Evolutionary conservation across 2,113 vertebrate genomes (phyloP), one percentile per base, ranked within the genome.

Genomic region (Cacatua alba): DNA sequence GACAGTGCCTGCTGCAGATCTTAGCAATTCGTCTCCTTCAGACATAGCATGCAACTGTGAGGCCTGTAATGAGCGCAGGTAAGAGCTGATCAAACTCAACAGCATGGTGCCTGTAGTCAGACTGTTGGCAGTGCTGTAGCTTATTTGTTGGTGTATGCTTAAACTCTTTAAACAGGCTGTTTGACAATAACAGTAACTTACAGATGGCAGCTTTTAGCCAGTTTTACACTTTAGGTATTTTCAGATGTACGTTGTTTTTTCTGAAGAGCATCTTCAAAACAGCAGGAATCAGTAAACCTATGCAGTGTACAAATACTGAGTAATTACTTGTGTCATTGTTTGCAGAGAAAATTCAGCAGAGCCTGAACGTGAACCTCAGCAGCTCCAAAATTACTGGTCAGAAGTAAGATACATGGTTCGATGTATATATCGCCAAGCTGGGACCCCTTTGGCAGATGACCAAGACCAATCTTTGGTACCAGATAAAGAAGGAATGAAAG

Each of bases 301-400:
- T 23, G 39, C 3, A 6, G 33, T 60, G 6, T 46, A 35, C 31
- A 43, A 35, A 62, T 29, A 21, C 25, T 70, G 17, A 29, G 20
- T 79, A 71, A 91, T 81, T 55, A 6, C 59, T 92, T 91, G 57
- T 91, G 44, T 95, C 31, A 25, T 88, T 64, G 13, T 71, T 87
- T 63, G 23, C 97, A 99, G 99, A 96, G 99, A 99, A 96, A 98
- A 99, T 92, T 98, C 99, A 24, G 98, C 98, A 33, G 99, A 99
- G 95, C 98, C 98, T 11, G 99, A 99, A 95, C 98, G 99, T 62
- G 99, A 99, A 95, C 99, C 99, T 23, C 99, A 99, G 97, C 99
- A 99, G 97, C 99, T 99, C 87, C 99, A 99, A 97, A 99, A 99
- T 96, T 99, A 98, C 97, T 99, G 99, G 99, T 99, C 99, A 4